These are phyloP conservation scores for Hippocampus mohnikei DNA, from an alignment of 2,113 vertebrate genomes.

Conservation along the genomic window DNA sequence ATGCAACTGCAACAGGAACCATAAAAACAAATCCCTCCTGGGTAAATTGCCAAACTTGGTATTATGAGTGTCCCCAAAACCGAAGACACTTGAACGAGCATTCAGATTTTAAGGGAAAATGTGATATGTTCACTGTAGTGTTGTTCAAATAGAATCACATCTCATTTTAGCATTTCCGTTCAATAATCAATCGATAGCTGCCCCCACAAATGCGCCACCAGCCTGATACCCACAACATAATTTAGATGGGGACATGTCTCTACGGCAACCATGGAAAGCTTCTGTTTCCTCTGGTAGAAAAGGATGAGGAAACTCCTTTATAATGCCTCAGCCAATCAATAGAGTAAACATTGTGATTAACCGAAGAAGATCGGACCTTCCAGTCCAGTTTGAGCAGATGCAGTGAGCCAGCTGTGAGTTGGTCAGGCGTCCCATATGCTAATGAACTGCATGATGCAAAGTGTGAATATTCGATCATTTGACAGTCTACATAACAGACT, in stretches of 20 bases:
- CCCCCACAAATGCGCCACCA: conserved; percentile 26
- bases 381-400: conserved; percentile 46
- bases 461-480: conserved; percentile 46
- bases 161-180: conserved; percentile 9
- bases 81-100: too few species aligned
- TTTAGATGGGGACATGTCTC: conserved; percentile 66
- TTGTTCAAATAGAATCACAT: background rate
- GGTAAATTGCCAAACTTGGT: too few species aligned
- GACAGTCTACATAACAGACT: conserved; percentile 28
- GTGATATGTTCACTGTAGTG: too few species aligned
- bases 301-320: conserved; percentile 51
- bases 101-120: too few species aligned
- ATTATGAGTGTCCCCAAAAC: too few species aligned
- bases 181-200: conserved; percentile 9
- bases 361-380: conserved; percentile 42
- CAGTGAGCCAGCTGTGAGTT: conserved; percentile 23
- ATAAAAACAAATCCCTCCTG: too few species aligned
- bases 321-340: conserved; percentile 53
- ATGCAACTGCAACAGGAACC: too few species aligned
- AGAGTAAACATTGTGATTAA: conserved; percentile 44
- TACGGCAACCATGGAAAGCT: conserved; percentile 70
- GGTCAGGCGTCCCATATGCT: conserved; percentile 43
- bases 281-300: conserved; percentile 73
- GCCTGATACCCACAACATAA: conserved; percentile 30
- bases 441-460: conserved; percentile 56